Conservation (phyloP, 2,797 vertebrate species). For the Hyperoplus immaculatus region DNA sequence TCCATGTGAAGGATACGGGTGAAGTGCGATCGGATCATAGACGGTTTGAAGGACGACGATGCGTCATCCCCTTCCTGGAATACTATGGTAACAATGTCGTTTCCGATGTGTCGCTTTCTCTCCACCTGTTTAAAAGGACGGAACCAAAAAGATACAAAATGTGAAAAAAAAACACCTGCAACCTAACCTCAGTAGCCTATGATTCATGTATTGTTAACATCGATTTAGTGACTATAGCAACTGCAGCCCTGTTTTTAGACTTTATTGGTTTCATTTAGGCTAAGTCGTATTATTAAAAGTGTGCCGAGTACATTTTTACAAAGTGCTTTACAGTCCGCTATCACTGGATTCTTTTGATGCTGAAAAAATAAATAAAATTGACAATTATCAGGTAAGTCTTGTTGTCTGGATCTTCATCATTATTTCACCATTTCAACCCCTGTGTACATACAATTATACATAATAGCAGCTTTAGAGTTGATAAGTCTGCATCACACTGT, state of each 20-base stretch:
- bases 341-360: neutral
- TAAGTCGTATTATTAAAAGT: neutral
- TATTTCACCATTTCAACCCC: neutral
- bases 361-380: neutral
- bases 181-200: neutral
- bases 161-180: slow-evolving; percentile 8
- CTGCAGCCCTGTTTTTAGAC: neutral
- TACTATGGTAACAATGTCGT: slow-evolving; percentile 98
- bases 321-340: neutral
- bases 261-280: neutral
- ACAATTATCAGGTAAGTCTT: neutral
- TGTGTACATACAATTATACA: neutral
- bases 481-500: neutral
- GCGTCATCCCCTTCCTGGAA: slow-evolving; percentile 98
- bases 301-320: neutral
- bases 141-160: slow-evolving; percentile 23
- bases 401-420: neutral
- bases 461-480: neutral
- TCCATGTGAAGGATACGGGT: slow-evolving; percentile 93
- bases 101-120: slow-evolving; percentile 97
- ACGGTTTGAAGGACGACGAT: slow-evolving; percentile 95
- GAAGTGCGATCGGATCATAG: slow-evolving; percentile 99
- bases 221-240: neutral
- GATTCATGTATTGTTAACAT: slow-evolving; percentile 5
- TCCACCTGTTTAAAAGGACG: slow-evolving; percentile 89